Evolutionary conservation across 1,140 invertebrate genomes (phyloP).

Genomic region (Atta texana): DNA sequence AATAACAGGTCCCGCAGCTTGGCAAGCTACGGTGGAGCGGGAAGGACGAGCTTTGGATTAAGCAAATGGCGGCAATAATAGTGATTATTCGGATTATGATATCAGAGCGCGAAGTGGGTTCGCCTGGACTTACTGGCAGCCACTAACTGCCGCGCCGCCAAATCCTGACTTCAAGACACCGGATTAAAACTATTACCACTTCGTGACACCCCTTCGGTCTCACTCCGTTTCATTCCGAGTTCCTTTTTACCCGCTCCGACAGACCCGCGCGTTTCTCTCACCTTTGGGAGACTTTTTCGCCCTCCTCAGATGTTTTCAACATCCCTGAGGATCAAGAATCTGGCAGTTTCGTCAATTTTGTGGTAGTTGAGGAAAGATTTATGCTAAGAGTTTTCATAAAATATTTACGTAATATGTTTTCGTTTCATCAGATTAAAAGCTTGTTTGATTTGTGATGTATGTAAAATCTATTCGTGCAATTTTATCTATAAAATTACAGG

Average conservation of each 20-base stretch:
- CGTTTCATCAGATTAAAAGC: not conserved
- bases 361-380: not conserved
- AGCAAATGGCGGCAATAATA: slow-evolving; percentile 86
- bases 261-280: slow-evolving; percentile 16
- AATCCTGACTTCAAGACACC: slow-evolving; percentile 86
- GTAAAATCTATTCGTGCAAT: not conserved
- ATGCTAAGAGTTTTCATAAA: not conserved
- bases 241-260: not conserved
- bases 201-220: slow-evolving; percentile 64
- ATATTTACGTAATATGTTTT: no score
- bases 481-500: not conserved
- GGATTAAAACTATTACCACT: slow-evolving; percentile 87
- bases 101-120: slow-evolving; percentile 86
- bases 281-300: slow-evolving; percentile 24
- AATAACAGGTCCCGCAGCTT: slow-evolving; percentile 59
- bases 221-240: slow-evolving; percentile 21
- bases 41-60: slow-evolving; percentile 80
- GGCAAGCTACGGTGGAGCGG: slow-evolving; percentile 28
- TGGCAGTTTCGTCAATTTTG: not conserved
- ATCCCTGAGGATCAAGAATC: not conserved
- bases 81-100: slow-evolving; percentile 87
- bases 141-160: slow-evolving; percentile 84
- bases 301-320: slow-evolving; percentile 19
- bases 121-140: slow-evolving; percentile 81
- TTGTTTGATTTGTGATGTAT: not conserved